Percentiles rank a stretch among this genome's conserved stretches.
These are phyloP conservation scores for Oncorhynchus kisutch DNA, from an alignment of 2,113 vertebrate genomes.

Conservation along the genomic window DNA sequence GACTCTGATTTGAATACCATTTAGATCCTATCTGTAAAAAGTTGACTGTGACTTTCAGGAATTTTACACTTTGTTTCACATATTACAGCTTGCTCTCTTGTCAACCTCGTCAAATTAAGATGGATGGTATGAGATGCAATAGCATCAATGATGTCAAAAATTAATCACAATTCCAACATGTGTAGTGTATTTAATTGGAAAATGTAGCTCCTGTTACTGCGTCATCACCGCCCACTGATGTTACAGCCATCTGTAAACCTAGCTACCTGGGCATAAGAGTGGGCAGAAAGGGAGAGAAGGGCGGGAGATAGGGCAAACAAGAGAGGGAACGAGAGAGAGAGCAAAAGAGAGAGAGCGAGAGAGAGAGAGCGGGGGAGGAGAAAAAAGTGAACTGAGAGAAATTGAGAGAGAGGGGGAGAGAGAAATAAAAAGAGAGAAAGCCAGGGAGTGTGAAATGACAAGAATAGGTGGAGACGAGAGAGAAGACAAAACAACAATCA, in stretches of 20 bases:
- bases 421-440: slow-evolving; percentile 6
- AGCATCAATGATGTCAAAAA: neutral
- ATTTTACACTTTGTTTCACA: too few species aligned
- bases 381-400: neutral
- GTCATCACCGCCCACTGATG: neutral
- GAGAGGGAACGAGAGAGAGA: neutral
- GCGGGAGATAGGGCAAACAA: neutral
- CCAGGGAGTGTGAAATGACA: slow-evolving; percentile 18
- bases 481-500: slow-evolving; percentile 1
- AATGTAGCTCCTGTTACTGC: neutral
- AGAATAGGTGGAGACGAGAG: neutral
- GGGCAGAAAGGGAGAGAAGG: neutral
- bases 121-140: neutral
- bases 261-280: neutral
- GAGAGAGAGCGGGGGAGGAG: neutral
- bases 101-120: too few species aligned
- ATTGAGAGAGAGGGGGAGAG: neutral
- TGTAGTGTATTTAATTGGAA: neutral
- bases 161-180: too few species aligned
- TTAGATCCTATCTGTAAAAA: too few species aligned
- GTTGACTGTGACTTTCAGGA: too few species aligned
- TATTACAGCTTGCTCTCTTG: too few species aligned
- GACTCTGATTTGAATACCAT: too few species aligned
- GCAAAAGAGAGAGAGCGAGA: neutral
- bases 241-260: neutral